Conservation (phyloP, 2,888 invertebrate species). For the Cryptocheilus praepositus region DNA sequence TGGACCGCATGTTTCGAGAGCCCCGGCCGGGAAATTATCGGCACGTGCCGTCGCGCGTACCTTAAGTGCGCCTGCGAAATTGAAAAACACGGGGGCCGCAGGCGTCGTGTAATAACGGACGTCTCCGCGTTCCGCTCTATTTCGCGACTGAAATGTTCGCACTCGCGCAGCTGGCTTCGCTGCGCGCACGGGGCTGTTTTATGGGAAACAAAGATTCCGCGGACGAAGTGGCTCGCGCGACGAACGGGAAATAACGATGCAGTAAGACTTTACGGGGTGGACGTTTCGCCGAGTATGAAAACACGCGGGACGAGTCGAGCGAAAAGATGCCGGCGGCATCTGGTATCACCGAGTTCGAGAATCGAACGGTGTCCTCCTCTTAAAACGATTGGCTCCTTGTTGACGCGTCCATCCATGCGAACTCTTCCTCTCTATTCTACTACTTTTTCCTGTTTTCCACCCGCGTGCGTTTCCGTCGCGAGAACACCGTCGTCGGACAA, state of each 20-base stretch:
- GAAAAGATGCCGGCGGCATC: slow-evolving; percentile 40
- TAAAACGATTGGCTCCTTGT: slow-evolving; percentile 54
- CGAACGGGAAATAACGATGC: background rate
- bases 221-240: background rate
- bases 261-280: slow-evolving; percentile 6
- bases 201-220: background rate
- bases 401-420: slow-evolving; percentile 43
- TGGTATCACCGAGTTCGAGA: slow-evolving; percentile 40
- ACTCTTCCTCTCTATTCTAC: slow-evolving; percentile 25
- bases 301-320: slow-evolving; percentile 5
- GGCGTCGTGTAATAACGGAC: no score
- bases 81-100: background rate
- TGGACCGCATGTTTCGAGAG: slow-evolving; percentile 55
- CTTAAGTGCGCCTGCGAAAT: background rate
- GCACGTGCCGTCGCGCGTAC: slow-evolving; percentile 42
- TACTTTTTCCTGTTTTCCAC: background rate
- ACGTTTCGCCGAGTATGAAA: slow-evolving; percentile 3
- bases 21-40: slow-evolving; percentile 50
- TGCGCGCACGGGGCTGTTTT: background rate
- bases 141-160: background rate
- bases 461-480: background rate
- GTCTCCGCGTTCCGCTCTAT: background rate
- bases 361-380: slow-evolving; percentile 39
- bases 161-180: background rate
- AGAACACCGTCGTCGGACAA: slow-evolving; percentile 9